A percentile compares a stretch with the other conserved stretches of the same genome.
These are phyloP conservation scores for Neolamprologus tretocephalus DNA, from an alignment of 2,113 vertebrate species.

Conservation along the genomic window DNA sequence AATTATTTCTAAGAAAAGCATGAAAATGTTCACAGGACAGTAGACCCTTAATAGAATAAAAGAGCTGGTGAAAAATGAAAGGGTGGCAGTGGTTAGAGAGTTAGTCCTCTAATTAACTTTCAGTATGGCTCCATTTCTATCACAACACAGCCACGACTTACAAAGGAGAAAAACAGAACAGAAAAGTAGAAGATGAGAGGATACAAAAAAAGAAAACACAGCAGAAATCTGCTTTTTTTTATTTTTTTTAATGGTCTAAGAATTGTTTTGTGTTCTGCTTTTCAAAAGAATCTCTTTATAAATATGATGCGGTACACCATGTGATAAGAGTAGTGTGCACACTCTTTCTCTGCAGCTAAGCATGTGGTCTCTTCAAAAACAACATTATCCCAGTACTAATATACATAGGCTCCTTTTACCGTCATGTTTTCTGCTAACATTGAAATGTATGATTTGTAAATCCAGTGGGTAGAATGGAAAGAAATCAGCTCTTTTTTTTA, in stretches of 20 bases:
- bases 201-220: not conserved
- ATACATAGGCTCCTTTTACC: not conserved
- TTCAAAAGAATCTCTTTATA: not conserved
- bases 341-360: not conserved
- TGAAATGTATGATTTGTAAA: not conserved
- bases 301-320: not conserved
- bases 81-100: not conserved
- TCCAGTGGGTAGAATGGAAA: not conserved
- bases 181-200: not conserved
- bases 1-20: not conserved
- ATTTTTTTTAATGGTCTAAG: not conserved
- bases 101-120: not conserved
- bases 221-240: not conserved
- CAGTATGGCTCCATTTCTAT: not conserved
- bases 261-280: not conserved
- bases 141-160: not conserved
- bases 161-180: not conserved
- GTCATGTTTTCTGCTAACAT: rapidly evolving
- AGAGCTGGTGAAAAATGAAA: not conserved
- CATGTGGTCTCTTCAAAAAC: not conserved
- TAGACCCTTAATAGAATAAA: not conserved
- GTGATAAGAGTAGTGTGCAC: not conserved
- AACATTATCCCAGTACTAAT: not conserved
- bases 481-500: rapidly evolving
- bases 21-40: not conserved